Conservation (phyloP, 2,888 invertebrate genomes). For the Mechanitis messenoides region DNA sequence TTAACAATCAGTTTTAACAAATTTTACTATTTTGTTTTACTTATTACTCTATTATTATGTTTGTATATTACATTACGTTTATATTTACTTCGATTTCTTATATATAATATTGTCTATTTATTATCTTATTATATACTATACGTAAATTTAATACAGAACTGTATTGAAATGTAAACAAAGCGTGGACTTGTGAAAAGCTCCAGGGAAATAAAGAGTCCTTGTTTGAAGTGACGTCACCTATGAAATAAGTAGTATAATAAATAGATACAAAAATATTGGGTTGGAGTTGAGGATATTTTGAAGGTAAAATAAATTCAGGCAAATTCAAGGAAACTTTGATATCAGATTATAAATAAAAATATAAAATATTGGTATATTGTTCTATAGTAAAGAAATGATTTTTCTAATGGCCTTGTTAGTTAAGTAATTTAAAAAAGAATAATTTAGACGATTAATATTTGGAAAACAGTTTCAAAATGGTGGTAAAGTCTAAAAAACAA, state of each 20-base stretch:
- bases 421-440: too few relatives aligned
- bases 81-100: not conserved
- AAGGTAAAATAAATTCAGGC: not conserved
- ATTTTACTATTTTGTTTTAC: too few relatives aligned
- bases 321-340: too few relatives aligned
- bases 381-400: too few relatives aligned
- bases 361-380: not conserved
- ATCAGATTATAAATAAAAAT: not conserved
- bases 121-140: not conserved
- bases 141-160: not conserved
- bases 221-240: constrained; percentile 39
- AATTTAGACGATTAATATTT: not conserved
- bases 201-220: constrained; percentile 54
- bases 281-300: not conserved
- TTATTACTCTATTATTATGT: too few relatives aligned
- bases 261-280: constrained; percentile 12
- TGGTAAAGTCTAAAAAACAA: constrained; percentile 13
- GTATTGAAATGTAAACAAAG: constrained; percentile 4
- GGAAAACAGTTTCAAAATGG: not conserved
- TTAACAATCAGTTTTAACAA: too few relatives aligned
- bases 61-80: not conserved
- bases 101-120: too few relatives aligned
- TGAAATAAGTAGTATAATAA: constrained; percentile 23
- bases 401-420: too few relatives aligned
- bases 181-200: constrained; percentile 35